Conservation (phyloP, 2,113 vertebrate species). For the Calonectris borealis region DNA sequence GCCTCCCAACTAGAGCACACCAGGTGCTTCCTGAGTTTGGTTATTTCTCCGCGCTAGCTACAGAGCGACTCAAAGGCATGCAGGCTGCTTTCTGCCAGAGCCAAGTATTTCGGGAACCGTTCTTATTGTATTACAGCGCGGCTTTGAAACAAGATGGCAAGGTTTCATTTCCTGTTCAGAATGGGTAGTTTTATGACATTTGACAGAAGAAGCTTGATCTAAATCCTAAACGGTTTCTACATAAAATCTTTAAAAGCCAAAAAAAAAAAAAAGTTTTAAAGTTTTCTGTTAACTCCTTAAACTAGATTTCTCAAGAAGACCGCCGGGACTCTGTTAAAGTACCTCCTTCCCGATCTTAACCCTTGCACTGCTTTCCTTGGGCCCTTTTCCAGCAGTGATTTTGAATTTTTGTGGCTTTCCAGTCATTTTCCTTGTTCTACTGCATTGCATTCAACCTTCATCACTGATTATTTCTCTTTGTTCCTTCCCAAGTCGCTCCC, state of each 20-base stretch:
- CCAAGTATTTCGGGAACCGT: not conserved
- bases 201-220: not conserved
- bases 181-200: not conserved
- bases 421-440: not conserved
- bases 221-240: not conserved
- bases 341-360: not conserved
- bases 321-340: fast-evolving
- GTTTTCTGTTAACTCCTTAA: not conserved
- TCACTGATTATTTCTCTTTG: not conserved
- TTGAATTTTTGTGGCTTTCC: not conserved
- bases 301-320: not conserved
- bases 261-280: not conserved
- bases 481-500: not conserved
- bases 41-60: not conserved
- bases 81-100: not conserved
- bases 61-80: not conserved
- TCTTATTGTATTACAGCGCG: not conserved
- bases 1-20: not conserved
- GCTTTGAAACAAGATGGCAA: not conserved
- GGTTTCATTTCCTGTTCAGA: conserved; percentile 16
- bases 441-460: not conserved
- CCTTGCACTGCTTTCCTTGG: not conserved
- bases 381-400: not conserved
- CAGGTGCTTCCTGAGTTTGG: conserved; percentile 39
- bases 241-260: not conserved